Percentiles rank a stretch among this genome's conserved stretches.
phyloP scores from a whole-genome alignment of 2,113 vertebrate genomes.

The Apus apus region DNA sequence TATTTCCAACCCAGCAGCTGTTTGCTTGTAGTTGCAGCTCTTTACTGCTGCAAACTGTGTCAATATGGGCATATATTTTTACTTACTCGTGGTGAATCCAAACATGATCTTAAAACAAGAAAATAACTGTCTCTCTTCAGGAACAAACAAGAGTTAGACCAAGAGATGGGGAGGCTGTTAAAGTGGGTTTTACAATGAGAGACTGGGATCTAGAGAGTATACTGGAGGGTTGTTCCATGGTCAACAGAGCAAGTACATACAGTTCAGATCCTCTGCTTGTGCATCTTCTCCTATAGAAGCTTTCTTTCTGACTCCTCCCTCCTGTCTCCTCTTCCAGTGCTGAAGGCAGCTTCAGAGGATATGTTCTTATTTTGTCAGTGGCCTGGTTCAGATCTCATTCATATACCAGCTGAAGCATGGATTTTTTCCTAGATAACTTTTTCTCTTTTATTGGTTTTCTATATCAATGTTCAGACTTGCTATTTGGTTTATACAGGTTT shows the following conservation, averaged over 20 bases:
- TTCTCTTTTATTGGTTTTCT: not conserved
- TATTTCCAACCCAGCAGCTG: not conserved
- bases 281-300: not conserved
- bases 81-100: not conserved
- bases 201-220: not conserved
- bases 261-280: not conserved
- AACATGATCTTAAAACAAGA: not conserved
- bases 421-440: not conserved
- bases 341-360: not conserved
- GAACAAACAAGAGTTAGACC: not conserved
- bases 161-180: not conserved
- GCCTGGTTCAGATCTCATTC: not conserved
- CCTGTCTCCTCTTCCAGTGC: not conserved
- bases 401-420: not conserved
- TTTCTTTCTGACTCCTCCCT: not conserved
- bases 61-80: not conserved
- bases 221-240: too few relatives aligned
- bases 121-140: not conserved
- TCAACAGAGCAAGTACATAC: not conserved
- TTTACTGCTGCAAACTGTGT: not conserved
- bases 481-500: not conserved
- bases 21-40: not conserved
- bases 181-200: not conserved
- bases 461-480: accelerated
- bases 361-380: not conserved